Evolutionary conservation across 2,797 vertebrate genomes (phyloP).

Genomic region (Pseudochromis fuscus): DNA sequence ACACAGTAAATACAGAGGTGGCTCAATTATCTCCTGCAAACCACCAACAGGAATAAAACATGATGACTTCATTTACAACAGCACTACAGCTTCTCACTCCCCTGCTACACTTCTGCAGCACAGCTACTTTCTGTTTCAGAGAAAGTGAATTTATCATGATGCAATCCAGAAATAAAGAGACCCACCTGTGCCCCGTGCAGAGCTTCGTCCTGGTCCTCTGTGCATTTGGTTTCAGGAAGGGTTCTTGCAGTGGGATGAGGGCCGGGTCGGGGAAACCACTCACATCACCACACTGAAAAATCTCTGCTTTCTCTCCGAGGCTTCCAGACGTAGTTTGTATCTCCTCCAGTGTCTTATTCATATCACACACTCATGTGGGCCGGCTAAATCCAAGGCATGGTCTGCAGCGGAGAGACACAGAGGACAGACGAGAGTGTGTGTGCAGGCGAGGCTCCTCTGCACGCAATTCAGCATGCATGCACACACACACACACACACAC

Average conservation of each 20-base stretch:
- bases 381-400: constrained; percentile 86
- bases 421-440: constrained; percentile 67
- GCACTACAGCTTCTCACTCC: constrained; percentile 47
- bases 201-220: constrained; percentile 71
- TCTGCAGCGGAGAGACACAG: constrained; percentile 79
- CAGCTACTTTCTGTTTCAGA: constrained; percentile 15
- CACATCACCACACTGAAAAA: constrained; percentile 82
- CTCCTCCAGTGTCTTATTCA: constrained; percentile 85
- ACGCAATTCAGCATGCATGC: constrained; percentile 68
- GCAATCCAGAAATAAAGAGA: constrained; percentile 24
- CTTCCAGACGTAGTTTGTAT: constrained; percentile 80
- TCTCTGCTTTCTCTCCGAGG: constrained; percentile 81
- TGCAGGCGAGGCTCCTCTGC: constrained; percentile 70
- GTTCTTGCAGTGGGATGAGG: constrained; percentile 78
- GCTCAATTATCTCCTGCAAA: constrained; percentile 73
- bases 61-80: constrained; percentile 70
- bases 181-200: constrained; percentile 81
- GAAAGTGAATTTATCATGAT: constrained; percentile 9
- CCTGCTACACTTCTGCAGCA: constrained; percentile 60
- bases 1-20: constrained; percentile 78
- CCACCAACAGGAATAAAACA: constrained; percentile 75
- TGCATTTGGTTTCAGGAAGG: constrained; percentile 75
- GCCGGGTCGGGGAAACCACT: constrained; percentile 74
- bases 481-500: constrained; percentile 36
- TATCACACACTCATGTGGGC: constrained; percentile 83